Percentiles rank a stretch among this genome's conserved stretches.
Conservation (phyloP, 2,888 invertebrate genomes). For the Abscondita cerata region DNA sequence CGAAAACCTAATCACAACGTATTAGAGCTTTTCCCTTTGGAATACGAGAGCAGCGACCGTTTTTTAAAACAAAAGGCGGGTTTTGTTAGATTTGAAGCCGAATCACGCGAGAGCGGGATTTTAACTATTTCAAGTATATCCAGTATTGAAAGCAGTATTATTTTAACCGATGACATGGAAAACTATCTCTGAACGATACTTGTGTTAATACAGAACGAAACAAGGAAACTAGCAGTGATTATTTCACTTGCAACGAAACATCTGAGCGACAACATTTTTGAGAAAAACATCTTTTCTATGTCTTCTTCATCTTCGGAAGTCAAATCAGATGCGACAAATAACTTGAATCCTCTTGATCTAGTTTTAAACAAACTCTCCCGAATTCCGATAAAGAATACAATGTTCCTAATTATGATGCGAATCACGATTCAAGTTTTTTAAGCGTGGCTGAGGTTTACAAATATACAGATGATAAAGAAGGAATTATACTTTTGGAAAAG, state of each 20-base stretch:
- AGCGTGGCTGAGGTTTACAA: constrained; percentile 77
- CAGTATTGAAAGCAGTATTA: constrained; percentile 2
- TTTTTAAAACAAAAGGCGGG: constrained; percentile 2
- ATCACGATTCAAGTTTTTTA: constrained; percentile 56
- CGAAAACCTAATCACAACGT: constrained; percentile 13
- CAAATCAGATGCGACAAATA: constrained; percentile 1
- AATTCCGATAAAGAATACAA: background rate
- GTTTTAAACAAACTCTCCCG: too few species aligned
- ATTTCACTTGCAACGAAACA: constrained; percentile 50
- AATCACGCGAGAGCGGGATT: constrained; percentile 53
- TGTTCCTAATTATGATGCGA: background rate
- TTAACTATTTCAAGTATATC: constrained; percentile 45
- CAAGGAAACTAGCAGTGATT: constrained; percentile 49
- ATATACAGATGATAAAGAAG: constrained; percentile 75
- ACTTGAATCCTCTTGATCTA: too few species aligned
- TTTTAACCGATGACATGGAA: background rate
- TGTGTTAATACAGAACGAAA: background rate
- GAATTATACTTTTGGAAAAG: constrained; percentile 73
- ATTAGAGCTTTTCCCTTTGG: constrained; percentile 21
- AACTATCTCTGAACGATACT: background rate
- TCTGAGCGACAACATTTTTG: constrained; percentile 41
- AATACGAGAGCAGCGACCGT: constrained; percentile 23
- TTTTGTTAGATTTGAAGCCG: constrained; percentile 28
- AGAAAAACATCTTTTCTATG: constrained; percentile 45
- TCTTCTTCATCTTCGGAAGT: background rate